Conservation (phyloP, 2,888 invertebrate genomes). For the Punctoribates punctum region DNA sequence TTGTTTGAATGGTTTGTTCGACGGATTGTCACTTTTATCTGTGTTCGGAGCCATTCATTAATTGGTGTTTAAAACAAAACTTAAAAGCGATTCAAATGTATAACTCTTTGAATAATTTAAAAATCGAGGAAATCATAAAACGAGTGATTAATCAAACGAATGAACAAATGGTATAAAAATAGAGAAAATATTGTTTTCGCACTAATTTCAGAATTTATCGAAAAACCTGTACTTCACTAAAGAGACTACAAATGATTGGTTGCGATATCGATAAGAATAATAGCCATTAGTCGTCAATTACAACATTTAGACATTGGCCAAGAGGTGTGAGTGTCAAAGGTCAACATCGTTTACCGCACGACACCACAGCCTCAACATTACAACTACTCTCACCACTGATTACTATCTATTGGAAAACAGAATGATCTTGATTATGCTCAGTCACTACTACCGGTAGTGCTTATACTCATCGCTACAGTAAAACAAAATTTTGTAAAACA, state of each 20-base stretch:
- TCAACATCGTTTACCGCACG: constrained; percentile 6
- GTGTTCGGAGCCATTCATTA: constrained; percentile 34
- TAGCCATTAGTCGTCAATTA: too few relatives aligned
- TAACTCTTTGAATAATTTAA: too few relatives aligned
- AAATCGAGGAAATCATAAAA: too few relatives aligned
- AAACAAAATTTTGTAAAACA: too few relatives aligned
- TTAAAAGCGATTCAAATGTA: neutral
- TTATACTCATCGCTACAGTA: too few relatives aligned
- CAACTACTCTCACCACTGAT: neutral
- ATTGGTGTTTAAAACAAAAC: neutral
- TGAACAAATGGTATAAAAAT: neutral
- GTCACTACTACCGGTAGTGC: too few relatives aligned
- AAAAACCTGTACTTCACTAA: too few relatives aligned
- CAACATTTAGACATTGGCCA: neutral
- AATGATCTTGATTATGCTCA: too few relatives aligned
- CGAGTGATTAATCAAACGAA: neutral
- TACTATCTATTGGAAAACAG: neutral
- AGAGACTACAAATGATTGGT: neutral
- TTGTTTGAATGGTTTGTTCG: constrained; percentile 42
- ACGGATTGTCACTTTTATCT: constrained; percentile 2
- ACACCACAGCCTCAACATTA: neutral
- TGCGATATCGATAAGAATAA: neutral
- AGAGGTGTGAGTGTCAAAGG: constrained; percentile 23
- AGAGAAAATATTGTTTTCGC: too few relatives aligned
- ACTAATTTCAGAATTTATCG: too few relatives aligned